Evolutionary conservation across 2,888 invertebrate species (phyloP).

Genomic region (Brachycybe producta): DNA sequence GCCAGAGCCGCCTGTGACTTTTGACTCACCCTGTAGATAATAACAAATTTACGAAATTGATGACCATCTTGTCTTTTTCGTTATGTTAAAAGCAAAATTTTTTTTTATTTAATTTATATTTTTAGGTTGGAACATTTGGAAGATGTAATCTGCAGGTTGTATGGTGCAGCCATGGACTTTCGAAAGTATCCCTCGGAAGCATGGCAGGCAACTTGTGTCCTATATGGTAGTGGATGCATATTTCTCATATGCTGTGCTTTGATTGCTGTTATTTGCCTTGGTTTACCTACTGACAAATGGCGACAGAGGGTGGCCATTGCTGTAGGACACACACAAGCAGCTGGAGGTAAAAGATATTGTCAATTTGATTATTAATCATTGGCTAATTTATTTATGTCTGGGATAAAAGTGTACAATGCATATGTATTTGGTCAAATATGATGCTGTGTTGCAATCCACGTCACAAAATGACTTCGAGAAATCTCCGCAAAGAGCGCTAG

Average conservation of each 20-base stretch:
- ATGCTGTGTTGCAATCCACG: no score
- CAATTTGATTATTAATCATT: no score
- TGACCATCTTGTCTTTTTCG: no score
- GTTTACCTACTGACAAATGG: constrained; percentile 26
- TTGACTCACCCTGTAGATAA: no score
- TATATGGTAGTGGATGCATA: constrained; percentile 32
- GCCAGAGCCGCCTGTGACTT: no score
- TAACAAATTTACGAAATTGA: no score
- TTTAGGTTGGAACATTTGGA: constrained; percentile 17
- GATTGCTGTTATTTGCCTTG: constrained; percentile 27
- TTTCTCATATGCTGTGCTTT: constrained; percentile 29
- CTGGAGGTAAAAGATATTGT: constrained; percentile 30
- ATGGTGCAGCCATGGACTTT: constrained; percentile 18
- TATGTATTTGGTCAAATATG: no score
- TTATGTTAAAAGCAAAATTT: no score
- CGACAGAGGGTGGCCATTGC: constrained; percentile 27
- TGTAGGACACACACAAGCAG: constrained; percentile 28
- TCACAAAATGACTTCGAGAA: no score
- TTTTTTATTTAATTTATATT: no score
- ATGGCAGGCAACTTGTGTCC: constrained; percentile 31
- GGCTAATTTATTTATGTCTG: neutral
- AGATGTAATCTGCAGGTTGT: constrained; percentile 16
- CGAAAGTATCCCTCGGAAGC: constrained; percentile 26
- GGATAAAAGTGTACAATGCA: neutral
- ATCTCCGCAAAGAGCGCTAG: no score